These are phyloP conservation scores for Stenotaenia linearis DNA, from an alignment of 2,888 invertebrate genomes.

Conservation along the genomic window DNA sequence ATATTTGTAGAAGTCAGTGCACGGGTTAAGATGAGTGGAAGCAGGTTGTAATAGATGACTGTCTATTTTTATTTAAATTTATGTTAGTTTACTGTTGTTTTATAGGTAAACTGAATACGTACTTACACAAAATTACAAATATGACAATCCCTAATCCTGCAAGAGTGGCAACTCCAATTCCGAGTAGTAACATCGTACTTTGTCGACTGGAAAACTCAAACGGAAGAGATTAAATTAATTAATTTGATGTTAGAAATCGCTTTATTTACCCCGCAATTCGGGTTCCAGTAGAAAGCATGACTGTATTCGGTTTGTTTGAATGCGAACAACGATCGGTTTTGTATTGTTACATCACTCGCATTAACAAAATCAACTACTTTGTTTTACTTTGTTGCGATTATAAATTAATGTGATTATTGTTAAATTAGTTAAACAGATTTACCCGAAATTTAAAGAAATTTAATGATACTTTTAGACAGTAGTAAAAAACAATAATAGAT, in stretches of 20 bases:
- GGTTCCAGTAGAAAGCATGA: not conserved
- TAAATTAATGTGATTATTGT: not conserved
- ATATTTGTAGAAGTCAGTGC: slow-evolving; percentile 2
- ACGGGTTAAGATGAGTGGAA: not conserved
- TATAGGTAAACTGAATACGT: not conserved
- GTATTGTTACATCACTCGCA: no score
- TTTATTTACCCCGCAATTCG: not conserved
- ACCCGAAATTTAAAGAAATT: no score
- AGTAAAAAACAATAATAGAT: no score
- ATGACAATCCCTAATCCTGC: not conserved
- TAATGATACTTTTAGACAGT: no score
- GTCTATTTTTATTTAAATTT: not conserved
- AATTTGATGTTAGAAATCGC: no score
- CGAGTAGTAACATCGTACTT: not conserved
- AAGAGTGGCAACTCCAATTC: not conserved
- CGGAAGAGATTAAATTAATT: not conserved
- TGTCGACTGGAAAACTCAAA: not conserved
- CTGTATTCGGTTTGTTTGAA: not conserved
- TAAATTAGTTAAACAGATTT: no score
- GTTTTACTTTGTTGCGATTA: not conserved
- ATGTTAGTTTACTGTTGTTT: not conserved
- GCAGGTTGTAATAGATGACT: not conserved
- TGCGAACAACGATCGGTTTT: not conserved
- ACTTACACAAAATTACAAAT: not conserved
- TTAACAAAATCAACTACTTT: no score